Evolutionary conservation across 1,140 invertebrate species (phyloP).

Genomic region (Oppia nitens): DNA sequence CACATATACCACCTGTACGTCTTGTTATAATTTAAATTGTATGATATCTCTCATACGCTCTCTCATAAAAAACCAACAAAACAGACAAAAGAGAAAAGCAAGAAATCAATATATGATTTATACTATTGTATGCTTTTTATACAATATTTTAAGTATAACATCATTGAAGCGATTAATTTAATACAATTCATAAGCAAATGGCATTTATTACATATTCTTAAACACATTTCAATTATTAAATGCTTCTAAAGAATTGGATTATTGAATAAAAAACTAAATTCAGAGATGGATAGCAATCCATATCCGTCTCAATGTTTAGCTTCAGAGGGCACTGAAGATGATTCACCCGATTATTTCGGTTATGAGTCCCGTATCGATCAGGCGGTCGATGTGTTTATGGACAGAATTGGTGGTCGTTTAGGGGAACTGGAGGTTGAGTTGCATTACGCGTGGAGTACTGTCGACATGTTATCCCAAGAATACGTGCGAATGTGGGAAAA

Average conservation of each 20-base stretch:
- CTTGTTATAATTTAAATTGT: neutral
- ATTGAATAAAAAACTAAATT: neutral
- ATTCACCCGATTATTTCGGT: neutral
- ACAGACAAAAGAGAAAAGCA: neutral
- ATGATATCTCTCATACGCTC: neutral
- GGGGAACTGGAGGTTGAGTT: conserved; percentile 66
- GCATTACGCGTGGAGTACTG: conserved; percentile 72
- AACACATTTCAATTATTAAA: no score
- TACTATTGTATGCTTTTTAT: neutral
- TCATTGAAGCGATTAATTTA: no score
- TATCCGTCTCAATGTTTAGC: neutral
- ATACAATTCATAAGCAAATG: no score
- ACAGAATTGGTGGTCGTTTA: conserved; percentile 60
- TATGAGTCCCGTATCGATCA: neutral
- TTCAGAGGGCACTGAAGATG: neutral
- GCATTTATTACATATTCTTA: no score
- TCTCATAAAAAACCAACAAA: no score
- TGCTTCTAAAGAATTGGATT: neutral
- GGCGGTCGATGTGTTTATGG: conserved; percentile 41
- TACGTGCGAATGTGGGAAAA: conserved; percentile 86
- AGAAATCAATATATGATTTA: neutral
- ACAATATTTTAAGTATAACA: neutral
- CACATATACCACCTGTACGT: neutral
- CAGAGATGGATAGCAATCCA: neutral
- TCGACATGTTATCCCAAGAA: conserved; percentile 74